These are phyloP conservation scores for Aporophyla lueneburgensis DNA, from an alignment of 2,888 invertebrate genomes.

Conservation along the genomic window DNA sequence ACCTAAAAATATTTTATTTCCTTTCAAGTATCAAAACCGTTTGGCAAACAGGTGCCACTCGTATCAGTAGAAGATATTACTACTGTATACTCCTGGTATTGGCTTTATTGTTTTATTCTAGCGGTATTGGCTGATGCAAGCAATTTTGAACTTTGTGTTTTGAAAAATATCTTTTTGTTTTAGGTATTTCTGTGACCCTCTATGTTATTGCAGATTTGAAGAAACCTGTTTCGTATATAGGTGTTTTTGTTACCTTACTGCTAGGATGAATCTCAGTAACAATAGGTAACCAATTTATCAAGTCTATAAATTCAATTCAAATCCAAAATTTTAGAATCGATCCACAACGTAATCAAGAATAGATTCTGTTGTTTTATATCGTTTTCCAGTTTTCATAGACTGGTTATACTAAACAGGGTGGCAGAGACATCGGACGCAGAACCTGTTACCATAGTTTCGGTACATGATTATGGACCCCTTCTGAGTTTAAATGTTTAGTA, in stretches of 20 bases:
- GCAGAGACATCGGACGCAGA: no score
- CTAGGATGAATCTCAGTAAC: background rate
- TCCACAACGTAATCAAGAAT: no score
- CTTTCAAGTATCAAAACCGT: constrained; percentile 46
- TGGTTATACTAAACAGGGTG: no score
- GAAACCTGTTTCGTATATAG: background rate
- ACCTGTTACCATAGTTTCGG: no score
- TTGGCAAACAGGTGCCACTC: constrained; percentile 21
- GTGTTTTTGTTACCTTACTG: background rate
- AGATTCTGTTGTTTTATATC: background rate
- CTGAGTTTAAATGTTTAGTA: no score
- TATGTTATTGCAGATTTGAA: background rate
- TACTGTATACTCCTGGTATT: constrained; percentile 38
- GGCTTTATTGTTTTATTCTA: constrained; percentile 45
- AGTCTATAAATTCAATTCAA: background rate
- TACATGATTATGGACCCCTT: no score
- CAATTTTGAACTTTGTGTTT: constrained; percentile 26
- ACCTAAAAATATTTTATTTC: constrained; percentile 1
- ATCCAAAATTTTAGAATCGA: background rate
- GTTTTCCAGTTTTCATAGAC: background rate
- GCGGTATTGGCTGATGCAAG: constrained; percentile 29
- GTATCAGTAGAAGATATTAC: constrained; percentile 39
- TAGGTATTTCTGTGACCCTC: constrained; percentile 18
- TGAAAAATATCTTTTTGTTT: background rate
- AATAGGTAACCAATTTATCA: background rate